Evolutionary conservation across 1,140 invertebrate genomes (phyloP).

Genomic region (Harlomillsia oculata): DNA sequence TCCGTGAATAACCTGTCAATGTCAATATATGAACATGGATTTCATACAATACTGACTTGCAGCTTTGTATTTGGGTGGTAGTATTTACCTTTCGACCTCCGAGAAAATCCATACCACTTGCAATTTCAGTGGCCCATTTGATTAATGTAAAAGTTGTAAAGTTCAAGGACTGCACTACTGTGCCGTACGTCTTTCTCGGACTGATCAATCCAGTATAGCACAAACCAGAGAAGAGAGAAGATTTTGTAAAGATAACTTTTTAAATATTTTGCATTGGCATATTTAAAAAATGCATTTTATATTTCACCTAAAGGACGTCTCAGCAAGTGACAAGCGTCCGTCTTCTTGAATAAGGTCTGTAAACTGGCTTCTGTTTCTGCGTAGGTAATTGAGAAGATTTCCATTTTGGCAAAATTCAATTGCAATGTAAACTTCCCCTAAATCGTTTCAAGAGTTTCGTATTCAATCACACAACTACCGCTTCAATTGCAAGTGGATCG

Average conservation of each 20-base stretch:
- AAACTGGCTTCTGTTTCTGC: slow-evolving; percentile 2
- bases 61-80: neutral
- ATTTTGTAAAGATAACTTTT: neutral
- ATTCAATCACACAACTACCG: neutral
- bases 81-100: slow-evolving; percentile 13
- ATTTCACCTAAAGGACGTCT: neutral
- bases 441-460: neutral
- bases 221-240: neutral
- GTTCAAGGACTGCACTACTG: neutral
- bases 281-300: neutral
- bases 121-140: slow-evolving; percentile 17
- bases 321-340: neutral
- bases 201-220: neutral
- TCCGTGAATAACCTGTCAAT: slow-evolving; percentile 14
- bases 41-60: neutral
- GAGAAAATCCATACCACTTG: slow-evolving; percentile 24
- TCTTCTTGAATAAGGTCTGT: neutral
- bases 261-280: neutral
- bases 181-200: neutral
- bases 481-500: neutral
- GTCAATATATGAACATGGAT: neutral
- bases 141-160: neutral
- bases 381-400: slow-evolving; percentile 8
- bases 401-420: slow-evolving; percentile 23
- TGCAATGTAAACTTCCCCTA: slow-evolving; percentile 27